Evolutionary conservation across 2,797 vertebrate species (phyloP).

Genomic region (Falco concolor): DNA sequence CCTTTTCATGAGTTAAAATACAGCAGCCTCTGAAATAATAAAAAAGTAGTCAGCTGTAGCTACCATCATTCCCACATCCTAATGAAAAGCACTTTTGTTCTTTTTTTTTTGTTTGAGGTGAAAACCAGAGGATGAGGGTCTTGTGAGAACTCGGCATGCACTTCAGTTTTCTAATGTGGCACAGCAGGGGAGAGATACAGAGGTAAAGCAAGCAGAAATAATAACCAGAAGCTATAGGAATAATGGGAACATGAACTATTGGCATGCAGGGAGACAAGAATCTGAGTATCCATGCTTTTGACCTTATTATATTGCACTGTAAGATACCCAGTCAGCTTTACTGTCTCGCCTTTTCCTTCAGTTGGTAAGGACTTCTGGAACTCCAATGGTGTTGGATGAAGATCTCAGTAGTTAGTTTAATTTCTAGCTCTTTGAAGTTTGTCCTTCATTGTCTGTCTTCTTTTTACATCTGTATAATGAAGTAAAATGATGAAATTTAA

Average conservation of each 20-base stretch:
- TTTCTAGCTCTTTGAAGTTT: background rate
- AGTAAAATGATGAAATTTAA: background rate
- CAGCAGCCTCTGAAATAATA: background rate
- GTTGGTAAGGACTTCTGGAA: background rate
- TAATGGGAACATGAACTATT: background rate
- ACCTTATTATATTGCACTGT: background rate
- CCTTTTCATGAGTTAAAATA: background rate
- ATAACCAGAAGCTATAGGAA: background rate
- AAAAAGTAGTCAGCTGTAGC: background rate
- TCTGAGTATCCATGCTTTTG: background rate
- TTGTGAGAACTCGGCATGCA: background rate
- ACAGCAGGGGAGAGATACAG: slow-evolving; percentile 3
- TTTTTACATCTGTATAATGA: background rate
- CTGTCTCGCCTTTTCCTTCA: background rate
- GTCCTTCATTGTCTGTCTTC: background rate
- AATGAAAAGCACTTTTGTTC: background rate
- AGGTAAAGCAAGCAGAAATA: slow-evolving; percentile 41
- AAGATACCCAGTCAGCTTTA: background rate
- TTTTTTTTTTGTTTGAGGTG: background rate
- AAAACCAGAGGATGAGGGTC: background rate
- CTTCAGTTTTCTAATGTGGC: background rate
- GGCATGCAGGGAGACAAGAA: background rate
- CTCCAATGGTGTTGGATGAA: background rate
- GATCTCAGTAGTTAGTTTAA: background rate
- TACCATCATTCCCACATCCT: background rate